Evolutionary conservation across 35 echinoderm and acorn worm genomes (phyloP).

Genomic region (Hemicentrotus pulcherrimus): DNA sequence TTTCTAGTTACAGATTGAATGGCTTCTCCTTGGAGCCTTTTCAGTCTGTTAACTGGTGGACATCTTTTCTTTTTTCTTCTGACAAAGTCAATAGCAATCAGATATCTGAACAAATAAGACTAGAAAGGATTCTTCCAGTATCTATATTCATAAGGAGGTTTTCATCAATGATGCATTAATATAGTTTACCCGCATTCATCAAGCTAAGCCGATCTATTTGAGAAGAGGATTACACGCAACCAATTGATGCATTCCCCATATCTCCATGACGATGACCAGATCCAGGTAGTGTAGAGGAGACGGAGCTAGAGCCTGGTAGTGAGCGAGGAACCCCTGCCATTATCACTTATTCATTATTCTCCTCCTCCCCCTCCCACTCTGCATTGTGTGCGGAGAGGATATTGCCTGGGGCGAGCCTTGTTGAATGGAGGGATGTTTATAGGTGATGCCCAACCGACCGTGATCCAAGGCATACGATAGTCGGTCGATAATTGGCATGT

Average conservation of each 20-base stretch:
- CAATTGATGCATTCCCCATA: background rate
- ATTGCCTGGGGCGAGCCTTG: conserved; percentile 1
- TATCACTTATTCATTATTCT: conserved; percentile 38
- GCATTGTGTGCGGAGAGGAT: background rate
- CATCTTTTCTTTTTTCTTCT: background rate
- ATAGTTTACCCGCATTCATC: background rate
- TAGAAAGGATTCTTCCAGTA: background rate
- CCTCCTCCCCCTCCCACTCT: conserved; percentile 30
- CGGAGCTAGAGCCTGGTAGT: background rate
- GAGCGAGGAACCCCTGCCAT: background rate
- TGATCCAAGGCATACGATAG: conserved; percentile 4
- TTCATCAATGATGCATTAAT: background rate
- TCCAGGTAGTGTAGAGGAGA: background rate
- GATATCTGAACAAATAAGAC: background rate
- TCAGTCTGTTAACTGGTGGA: background rate
- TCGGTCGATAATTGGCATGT: background rate
- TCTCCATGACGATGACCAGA: background rate
- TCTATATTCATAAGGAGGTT: background rate
- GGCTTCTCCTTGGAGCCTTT: background rate
- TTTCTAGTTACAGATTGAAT: background rate
- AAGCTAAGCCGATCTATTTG: background rate
- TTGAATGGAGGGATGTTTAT: conserved; percentile 16
- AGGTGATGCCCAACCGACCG: background rate
- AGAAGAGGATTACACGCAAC: conserved; percentile 10
- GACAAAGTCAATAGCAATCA: background rate